A percentile compares a stretch with the other conserved stretches of the same genome.
Evolutionary conservation across 1,140 invertebrate genomes (phyloP).

Genomic region (Saxidomus purpurata): DNA sequence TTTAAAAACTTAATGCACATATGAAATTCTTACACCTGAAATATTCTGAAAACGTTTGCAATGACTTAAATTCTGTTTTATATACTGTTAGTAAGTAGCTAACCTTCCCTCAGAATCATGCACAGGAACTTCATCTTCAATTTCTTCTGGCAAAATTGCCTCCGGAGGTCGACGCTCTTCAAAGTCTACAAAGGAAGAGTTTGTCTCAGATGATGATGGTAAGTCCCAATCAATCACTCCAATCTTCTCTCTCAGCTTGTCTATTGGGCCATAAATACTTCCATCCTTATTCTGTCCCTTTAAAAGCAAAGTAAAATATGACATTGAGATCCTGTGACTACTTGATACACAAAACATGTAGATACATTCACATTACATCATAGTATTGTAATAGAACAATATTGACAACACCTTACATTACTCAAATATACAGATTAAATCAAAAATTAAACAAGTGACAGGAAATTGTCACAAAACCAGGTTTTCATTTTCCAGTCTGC

Average conservation of each 20-base stretch:
- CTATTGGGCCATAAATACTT: slow-evolving; percentile 73
- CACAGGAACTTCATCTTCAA: slow-evolving; percentile 79
- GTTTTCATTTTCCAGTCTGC: too few relatives aligned
- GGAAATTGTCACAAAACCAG: too few relatives aligned
- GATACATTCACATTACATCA: too few relatives aligned
- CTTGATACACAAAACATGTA: too few relatives aligned
- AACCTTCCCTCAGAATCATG: slow-evolving; percentile 80
- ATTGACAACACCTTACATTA: too few relatives aligned
- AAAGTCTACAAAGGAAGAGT: slow-evolving; percentile 5
- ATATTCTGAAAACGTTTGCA: too few relatives aligned
- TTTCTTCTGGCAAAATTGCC: slow-evolving; percentile 78
- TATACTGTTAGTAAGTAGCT: not conserved
- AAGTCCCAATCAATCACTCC: slow-evolving; percentile 60
- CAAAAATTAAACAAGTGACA: too few relatives aligned
- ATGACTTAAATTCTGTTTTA: not conserved
- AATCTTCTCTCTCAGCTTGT: slow-evolving; percentile 61
- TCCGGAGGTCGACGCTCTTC: slow-evolving; percentile 72
- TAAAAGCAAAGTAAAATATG: not conserved
- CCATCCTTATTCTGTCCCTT: slow-evolving; percentile 67
- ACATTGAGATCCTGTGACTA: too few relatives aligned
- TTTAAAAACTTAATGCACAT: too few relatives aligned
- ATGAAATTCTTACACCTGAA: too few relatives aligned
- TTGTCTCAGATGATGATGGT: not conserved
- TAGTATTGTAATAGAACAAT: too few relatives aligned
- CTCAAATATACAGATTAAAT: too few relatives aligned